Evolutionary conservation across 1,140 invertebrate species (phyloP), one percentile per base, ranked within the genome.

Genomic region (Ganaspis sp.): DNA sequence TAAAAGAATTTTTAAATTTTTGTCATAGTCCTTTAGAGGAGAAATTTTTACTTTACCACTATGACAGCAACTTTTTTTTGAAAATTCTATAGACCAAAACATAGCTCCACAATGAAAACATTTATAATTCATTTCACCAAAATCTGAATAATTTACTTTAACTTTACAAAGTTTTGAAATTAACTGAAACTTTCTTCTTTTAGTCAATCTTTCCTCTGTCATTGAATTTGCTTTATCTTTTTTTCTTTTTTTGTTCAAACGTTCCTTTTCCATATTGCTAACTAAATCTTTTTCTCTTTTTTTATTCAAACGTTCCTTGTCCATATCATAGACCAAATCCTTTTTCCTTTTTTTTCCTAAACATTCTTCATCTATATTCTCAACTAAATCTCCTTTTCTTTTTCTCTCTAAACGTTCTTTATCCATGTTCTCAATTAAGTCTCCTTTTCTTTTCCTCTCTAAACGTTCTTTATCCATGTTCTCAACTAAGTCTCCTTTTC

Each of bases 101-200:
- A n/a, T 34, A 23, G 37, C 73, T 21, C 12, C 1, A 74, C 76
- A 78, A 72, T 78, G 29, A 17, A 1, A 3, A 72, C 69, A 78
- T 17, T 40, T 34, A 58, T n/a, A n/a, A n/a, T n/a, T n/a, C n/a
- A n/a, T n/a, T n/a, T n/a, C n/a, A n/a, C n/a, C n/a, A n/a, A n/a
- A 69, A 74, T 74, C 73, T 26, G 53, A 54, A 58, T 74, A 78
- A 42, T 40, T 29, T 21, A 40, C 1, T 17, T 70, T 40, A 9
- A 17, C 9, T 37, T 17, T 17, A 23, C 54, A 6, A 17, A 69
- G 42, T 53, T 45, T 12, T 15, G 3, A 1, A 23, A 49, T 53
- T 15, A 15, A 4, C 37, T 70, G 42, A 49, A 1, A 8, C 1
- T 21, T 70, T 70, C 45, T 70, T 53, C 6, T 70, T 45, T 38